Conservation (phyloP, 2,113 vertebrate genomes). For the Prochilodus magdalenae region DNA sequence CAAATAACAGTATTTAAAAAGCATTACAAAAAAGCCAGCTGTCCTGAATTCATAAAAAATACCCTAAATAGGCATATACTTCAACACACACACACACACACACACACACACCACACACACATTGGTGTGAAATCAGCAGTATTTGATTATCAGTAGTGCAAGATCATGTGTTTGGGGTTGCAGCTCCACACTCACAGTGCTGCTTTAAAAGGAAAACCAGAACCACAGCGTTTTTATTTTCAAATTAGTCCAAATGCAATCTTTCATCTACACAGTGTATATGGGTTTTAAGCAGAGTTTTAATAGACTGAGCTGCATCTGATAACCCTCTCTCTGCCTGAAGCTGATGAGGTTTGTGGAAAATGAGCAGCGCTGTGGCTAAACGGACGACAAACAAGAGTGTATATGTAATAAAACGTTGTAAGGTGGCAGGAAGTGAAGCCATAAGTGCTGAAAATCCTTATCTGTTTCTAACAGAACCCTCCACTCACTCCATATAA, state of each 20-base stretch:
- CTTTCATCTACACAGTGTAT: not conserved
- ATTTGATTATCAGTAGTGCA: too few species aligned
- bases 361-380: conserved; percentile 31
- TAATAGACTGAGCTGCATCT: conserved; percentile 22
- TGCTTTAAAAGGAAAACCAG: too few species aligned
- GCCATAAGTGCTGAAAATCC: not conserved
- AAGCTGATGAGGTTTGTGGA: conserved; percentile 47
- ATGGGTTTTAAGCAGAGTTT: not conserved
- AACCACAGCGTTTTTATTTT: too few species aligned
- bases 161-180: too few species aligned
- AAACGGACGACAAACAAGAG: conserved; percentile 14
- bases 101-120: too few species aligned
- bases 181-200: too few species aligned
- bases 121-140: too few species aligned
- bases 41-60: too few species aligned
- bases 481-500: not conserved
- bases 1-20: too few species aligned
- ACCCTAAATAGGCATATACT: too few species aligned
- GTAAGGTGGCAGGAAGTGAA: not conserved
- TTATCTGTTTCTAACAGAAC: conserved; percentile 37
- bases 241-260: not conserved
- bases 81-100: too few species aligned
- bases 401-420: not conserved
- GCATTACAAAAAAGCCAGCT: too few species aligned
- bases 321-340: conserved; percentile 15